Evolutionary conservation across 2,888 invertebrate species (phyloP).

Genomic region (Ligdia adustata): DNA sequence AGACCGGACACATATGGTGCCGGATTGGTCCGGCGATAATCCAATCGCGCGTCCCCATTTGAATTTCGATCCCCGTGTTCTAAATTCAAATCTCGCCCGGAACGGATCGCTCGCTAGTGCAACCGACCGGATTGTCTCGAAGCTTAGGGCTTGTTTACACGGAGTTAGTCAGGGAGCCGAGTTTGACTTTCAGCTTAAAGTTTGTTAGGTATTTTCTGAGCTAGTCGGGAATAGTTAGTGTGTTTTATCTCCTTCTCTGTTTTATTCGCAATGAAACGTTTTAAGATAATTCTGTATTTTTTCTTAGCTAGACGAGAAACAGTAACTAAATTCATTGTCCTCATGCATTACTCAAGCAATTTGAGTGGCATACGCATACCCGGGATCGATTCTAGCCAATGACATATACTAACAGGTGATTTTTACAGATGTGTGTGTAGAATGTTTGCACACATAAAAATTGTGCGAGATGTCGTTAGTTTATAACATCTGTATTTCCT

Average conservation of each 20-base stretch:
- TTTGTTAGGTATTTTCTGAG: not conserved
- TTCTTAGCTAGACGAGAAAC: no score
- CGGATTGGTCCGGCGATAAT: constrained; percentile 37
- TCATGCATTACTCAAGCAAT: no score
- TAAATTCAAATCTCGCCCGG: constrained; percentile 41
- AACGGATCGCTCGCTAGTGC: constrained; percentile 31
- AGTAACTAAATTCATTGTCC: no score
- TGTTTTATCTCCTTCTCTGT: not conserved
- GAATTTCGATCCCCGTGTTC: constrained; percentile 42
- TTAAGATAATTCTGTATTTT: no score
- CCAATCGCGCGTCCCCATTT: constrained; percentile 42
- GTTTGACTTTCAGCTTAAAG: not conserved
- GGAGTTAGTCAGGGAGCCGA: constrained; percentile 23
- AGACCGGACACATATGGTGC: constrained; percentile 13
- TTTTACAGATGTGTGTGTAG: no score
- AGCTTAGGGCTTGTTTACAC: constrained; percentile 32
- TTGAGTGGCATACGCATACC: no score
- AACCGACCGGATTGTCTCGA: constrained; percentile 31
- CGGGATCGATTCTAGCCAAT: no score
- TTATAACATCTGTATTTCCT: no score
- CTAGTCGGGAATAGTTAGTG: not conserved
- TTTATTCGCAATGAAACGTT: no score
- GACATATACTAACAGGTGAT: no score
- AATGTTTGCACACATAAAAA: no score
- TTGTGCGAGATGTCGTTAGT: no score